Evolutionary conservation across 35 echinoderm and acorn worm genomes (phyloP).

Genomic region (Acanthaster planci): DNA sequence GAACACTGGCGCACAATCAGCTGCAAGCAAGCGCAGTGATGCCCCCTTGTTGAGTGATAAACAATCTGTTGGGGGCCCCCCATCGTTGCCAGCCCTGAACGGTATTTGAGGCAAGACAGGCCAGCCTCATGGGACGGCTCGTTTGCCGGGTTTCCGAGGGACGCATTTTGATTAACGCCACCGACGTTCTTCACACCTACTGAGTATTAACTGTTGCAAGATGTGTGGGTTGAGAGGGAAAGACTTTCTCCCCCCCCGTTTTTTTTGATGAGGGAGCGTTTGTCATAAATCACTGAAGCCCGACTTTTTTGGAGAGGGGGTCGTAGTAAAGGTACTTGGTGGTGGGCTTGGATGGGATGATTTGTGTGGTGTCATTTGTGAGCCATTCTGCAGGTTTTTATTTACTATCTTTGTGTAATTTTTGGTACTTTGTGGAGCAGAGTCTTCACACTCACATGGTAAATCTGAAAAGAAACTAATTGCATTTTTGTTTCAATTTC

Average conservation of each 20-base stretch:
- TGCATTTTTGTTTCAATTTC: too few species aligned
- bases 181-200: conserved; percentile 19
- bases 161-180: conserved; percentile 5
- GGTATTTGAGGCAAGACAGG: background rate
- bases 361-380: background rate
- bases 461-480: too few species aligned
- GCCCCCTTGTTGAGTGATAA: background rate
- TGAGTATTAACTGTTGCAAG: conserved; percentile 19
- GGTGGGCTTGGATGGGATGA: background rate
- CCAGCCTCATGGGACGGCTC: background rate
- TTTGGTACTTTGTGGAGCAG: too few species aligned
- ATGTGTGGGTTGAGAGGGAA: background rate
- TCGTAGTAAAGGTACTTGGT: too few species aligned
- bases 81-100: background rate
- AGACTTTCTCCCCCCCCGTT: too few species aligned
- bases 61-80: background rate
- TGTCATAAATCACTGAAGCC: too few species aligned
- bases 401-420: too few species aligned
- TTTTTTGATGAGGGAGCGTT: too few species aligned
- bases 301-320: too few species aligned
- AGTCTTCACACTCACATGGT: too few species aligned
- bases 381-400: background rate
- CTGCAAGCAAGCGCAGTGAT: too few species aligned
- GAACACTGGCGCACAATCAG: too few species aligned
- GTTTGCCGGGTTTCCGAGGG: background rate